Evolutionary conservation across 2,113 vertebrate genomes (phyloP), one percentile per base, ranked within the genome.

Genomic region (Rhinolophus ferrumequinum): DNA sequence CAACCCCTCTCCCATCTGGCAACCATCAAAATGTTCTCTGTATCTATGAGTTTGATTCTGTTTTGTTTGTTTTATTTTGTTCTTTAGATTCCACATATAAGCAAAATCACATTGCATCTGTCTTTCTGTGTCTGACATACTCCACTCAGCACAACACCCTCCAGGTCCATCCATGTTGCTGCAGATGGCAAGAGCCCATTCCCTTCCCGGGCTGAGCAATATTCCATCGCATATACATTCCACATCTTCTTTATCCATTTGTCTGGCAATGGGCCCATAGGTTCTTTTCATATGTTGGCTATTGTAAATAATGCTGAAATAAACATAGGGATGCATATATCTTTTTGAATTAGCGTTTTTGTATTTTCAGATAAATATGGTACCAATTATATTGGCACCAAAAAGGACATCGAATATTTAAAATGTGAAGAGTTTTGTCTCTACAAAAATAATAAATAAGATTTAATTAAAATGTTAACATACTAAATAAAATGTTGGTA

Each of bases 381-480:
- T 79, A 44, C 12, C 8, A 30, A n/a, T 52, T 64, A 73, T 69
- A 56, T 64, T 22, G 24, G n/a, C 47, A 58, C 80, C 30, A 44
- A 79, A 58, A n/a, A 64, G 24, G 52, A 56, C 6, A 44, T 60
- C 79, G 41, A 80, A 64, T 91, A 9, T 35, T 96, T 93, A 72
- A 30, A 58, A 54, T 52, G 21, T n/a, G 67, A 92, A 52, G 81
- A 72, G 0, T 77, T 85, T 44, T 77, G 18, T 56, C n/a, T 54
- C 52, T 91, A 76, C 24, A 60, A 85, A 79, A 88, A 22, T 82
- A 92, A 41, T 33, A 69, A 77, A 52, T 60, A 69, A 60, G 30
- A 89, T 41, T 88, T 26, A 69, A 41, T 93, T 70, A 60, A 81
- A 85, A 82, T 72, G 26, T 64, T 93, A 81, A 30, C 24, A 85